These are phyloP conservation scores for Scotopteryx bipunctaria DNA, from an alignment of 2,888 invertebrate species.

Conservation along the genomic window DNA sequence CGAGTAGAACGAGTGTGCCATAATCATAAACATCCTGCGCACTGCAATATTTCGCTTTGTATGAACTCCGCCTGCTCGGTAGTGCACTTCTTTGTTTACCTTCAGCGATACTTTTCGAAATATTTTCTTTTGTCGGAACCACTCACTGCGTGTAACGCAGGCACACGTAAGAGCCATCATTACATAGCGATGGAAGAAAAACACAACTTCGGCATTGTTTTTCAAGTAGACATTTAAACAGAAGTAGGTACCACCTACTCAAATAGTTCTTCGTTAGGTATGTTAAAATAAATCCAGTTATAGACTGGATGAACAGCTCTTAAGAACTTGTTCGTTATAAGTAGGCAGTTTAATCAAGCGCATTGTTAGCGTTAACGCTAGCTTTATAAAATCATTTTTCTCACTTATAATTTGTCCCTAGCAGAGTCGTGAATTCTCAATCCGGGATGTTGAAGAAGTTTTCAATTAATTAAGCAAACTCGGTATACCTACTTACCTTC, in stretches of 20 bases:
- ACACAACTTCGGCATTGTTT: conserved; percentile 30
- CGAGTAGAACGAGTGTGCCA: conserved; percentile 66
- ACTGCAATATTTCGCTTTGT: conserved; percentile 77
- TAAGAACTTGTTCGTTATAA: background rate
- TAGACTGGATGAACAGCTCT: background rate
- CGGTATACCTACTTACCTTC: conserved; percentile 49
- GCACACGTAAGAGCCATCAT: conserved; percentile 41
- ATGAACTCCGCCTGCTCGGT: conserved; percentile 67
- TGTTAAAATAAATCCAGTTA: background rate
- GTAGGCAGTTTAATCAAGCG: background rate
- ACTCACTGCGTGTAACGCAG: conserved; percentile 65
- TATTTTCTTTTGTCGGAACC: conserved; percentile 78
- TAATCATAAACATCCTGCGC: conserved; percentile 78
- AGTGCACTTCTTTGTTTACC: conserved; percentile 74
- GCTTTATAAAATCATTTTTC: conserved; percentile 28
- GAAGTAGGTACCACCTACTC: conserved; percentile 20
- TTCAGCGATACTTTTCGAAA: conserved; percentile 76
- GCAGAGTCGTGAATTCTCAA: conserved; percentile 43
- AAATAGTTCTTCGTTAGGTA: background rate
- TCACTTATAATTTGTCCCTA: conserved; percentile 41
- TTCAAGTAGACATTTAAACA: conserved; percentile 31
- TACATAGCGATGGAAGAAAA: conserved; percentile 35
- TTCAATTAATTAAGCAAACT: conserved; percentile 62
- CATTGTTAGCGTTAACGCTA: conserved; percentile 2
- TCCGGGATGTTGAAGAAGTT: conserved; percentile 50